Base-by-base conservation (phyloP, 2,888 invertebrate species). In the Odontocerum albicorne region DNA sequence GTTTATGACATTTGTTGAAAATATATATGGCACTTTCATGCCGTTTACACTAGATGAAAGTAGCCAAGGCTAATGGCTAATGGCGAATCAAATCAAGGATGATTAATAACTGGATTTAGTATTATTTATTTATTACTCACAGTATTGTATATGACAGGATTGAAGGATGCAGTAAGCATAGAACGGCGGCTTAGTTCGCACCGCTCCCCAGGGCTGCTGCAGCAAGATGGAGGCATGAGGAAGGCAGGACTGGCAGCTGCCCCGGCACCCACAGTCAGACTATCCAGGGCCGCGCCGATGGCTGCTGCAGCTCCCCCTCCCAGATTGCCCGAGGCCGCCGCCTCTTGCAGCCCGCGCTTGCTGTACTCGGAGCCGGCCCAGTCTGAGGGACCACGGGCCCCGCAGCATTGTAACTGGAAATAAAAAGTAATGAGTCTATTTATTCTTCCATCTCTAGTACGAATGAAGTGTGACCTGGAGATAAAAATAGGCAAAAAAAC, bases 351-450 rank as follows among this genome's bases (percentile, higher is more conserved):
- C 17, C 35, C 27, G 7, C n/a, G 16, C 45, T 74, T 74, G 54
- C 79, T 80, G 64, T 80, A 85, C 62, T 75, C 77, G 60, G 83
- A 84, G 12, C 80, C 78, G 49, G 81, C 78, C 90, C 90, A 91
- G 69, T 90, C 90, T 1, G 72, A 71, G 2, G 88, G 86, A 38
- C 81, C 81, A 62, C 82, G 82, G 2, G 87, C 87, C 16, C 92
- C 92, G 68, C 92, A 92, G 66, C 92, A 92, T 63, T 85, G 72
- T 57, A 92, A 74, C 86, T 87, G 66, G 49, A 46, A 20, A 8
- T 22, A n/a, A 16, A 13, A 20, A 19, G 12, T 1, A 16, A 1
- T 16, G 40, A 21, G 3, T 20, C 40, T 40, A 43, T 38, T 38
- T 1, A 27, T 7, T 27, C 27, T 7, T 27, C n/a, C n/a, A n/a